A percentile compares a stretch with the other conserved stretches of the same genome.
phyloP scores from a whole-genome alignment of 1,140 invertebrate species.

The Cotesia typhae region DNA sequence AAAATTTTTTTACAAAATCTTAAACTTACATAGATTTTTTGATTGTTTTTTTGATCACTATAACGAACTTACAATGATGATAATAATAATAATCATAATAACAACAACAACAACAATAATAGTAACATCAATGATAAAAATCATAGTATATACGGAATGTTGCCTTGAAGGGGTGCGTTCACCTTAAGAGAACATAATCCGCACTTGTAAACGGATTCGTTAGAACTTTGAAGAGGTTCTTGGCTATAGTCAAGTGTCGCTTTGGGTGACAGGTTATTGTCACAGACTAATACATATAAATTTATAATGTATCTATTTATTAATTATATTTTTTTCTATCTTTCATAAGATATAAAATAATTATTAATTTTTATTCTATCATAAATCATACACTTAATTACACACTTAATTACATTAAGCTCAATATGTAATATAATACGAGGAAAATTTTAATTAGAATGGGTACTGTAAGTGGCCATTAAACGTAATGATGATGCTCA shows the following conservation, averaged over 20 bases:
- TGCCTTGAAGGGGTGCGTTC: conserved; percentile 29
- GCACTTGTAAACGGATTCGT: conserved; percentile 29
- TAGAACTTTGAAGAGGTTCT: conserved; percentile 28
- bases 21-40: background rate
- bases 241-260: background rate
- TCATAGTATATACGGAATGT: conserved; percentile 10
- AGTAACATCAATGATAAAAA: background rate
- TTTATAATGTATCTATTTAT: too few species aligned
- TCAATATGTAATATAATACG: too few species aligned
- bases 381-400: too few species aligned
- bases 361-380: too few species aligned
- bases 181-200: conserved; percentile 24
- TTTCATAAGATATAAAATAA: too few species aligned
- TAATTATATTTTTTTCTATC: too few species aligned
- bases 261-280: background rate
- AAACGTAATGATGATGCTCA: too few species aligned
- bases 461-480: too few species aligned
- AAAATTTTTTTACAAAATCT: too few species aligned
- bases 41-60: background rate
- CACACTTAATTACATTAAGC: too few species aligned
- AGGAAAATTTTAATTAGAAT: too few species aligned
- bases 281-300: background rate
- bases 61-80: background rate
- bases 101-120: background rate
- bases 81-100: background rate